These are phyloP conservation scores for Tanypteryx hageni DNA, from an alignment of 2,888 invertebrate species.

Conservation along the genomic window DNA sequence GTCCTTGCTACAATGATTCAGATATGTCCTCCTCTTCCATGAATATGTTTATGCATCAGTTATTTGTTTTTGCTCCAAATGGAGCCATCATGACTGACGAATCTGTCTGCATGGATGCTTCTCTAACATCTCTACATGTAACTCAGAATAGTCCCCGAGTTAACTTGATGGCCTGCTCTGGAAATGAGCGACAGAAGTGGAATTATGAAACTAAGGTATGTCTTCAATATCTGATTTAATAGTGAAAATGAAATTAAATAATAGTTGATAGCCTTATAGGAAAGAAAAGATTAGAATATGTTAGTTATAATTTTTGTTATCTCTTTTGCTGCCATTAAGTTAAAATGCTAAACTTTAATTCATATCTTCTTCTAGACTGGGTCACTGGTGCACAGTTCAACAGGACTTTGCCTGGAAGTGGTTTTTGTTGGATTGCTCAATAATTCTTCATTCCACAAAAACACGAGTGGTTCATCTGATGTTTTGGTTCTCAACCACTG, in stretches of 20 bases:
- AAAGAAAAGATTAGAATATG: neutral
- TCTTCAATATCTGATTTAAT: neutral
- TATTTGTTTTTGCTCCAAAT: constrained; percentile 83
- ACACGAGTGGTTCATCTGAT: neutral
- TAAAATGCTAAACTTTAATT: constrained; percentile 34
- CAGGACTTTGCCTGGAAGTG: constrained; percentile 79
- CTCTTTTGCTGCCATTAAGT: neutral
- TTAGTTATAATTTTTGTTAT: too few species aligned
- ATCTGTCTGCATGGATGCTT: constrained; percentile 88
- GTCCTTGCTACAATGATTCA: neutral
- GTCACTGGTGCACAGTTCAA: constrained; percentile 77
- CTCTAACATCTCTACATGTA: constrained; percentile 74
- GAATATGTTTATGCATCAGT: constrained; percentile 78
- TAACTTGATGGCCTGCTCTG: constrained; percentile 85
- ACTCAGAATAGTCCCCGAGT: constrained; percentile 77
- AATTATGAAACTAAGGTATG: constrained; percentile 77
- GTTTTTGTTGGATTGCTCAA: constrained; percentile 69
- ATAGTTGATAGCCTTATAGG: neutral
- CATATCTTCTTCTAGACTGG: constrained; percentile 74
- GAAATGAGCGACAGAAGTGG: constrained; percentile 84
- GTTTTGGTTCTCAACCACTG: constrained; percentile 13
- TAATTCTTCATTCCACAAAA: neutral
- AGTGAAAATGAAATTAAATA: neutral
- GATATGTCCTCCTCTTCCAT: constrained; percentile 72
- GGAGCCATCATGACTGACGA: constrained; percentile 91